Evolutionary conservation across 1,140 invertebrate genomes (phyloP), one percentile per base, ranked within the genome.

Genomic region (Drosophila bifasciata): DNA sequence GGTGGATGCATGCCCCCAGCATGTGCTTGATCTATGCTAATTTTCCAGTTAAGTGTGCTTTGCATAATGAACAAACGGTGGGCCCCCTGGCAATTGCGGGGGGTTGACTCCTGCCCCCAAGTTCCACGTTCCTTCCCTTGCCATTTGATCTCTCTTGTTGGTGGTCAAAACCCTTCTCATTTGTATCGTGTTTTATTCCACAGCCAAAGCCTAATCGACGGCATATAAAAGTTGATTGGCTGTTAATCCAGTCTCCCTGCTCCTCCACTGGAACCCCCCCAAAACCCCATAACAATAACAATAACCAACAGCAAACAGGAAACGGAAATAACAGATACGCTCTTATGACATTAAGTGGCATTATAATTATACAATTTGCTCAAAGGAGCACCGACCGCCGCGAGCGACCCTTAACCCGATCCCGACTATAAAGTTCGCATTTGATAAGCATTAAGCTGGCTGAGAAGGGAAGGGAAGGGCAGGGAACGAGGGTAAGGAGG

Each of bases 351-450:
- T 86, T 76, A 88, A 86, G 83, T 88, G 83, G 83, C 74, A 83
- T 88, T 83, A 86, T 86, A 86, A 86, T 86, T 88, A 88, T 88
- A 88, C 73, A 69, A 86, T 76, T 76, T 72, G 62, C 62, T 57
- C 21, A 45, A 43, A 63, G 71, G 28, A 28, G 55, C 41, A 15
- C 15, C 39, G 48, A 56, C 40, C 36, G 1, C 28, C 23, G 25
- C 8, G 7, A 23, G 43, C 36, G 28, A 48, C 55, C 43, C 25
- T 15, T 16, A n/a, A 28, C 32, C 17, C 60, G 23, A 36, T 52
- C 55, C 49, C 72, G 72, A 49, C 76, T 73, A 70, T 85, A 85
- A 86, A 85, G 67, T 77, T 72, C 45, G 67, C 72, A 69, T 81
- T 70, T 66, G 77, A 77, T 77, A 61, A 58, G 64, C 81, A 80